A percentile compares a stretch with the other conserved stretches of the same genome.
Evolutionary conservation across 2,888 invertebrate genomes (phyloP).

Genomic region (Bursaphelenchus okinawaensis): DNA sequence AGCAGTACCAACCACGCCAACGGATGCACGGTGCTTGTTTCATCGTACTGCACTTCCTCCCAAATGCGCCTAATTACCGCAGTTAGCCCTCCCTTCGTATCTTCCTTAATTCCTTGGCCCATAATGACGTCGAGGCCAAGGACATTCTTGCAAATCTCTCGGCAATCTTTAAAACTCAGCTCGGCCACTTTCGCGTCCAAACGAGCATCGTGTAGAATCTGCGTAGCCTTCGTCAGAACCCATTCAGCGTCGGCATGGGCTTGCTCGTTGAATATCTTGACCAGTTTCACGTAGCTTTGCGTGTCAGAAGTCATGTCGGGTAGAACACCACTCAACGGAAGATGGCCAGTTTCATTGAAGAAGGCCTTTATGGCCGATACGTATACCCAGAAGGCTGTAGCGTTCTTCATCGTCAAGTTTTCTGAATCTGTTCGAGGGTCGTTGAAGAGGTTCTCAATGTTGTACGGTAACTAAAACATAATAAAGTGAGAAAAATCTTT

Average conservation of each 20-base stretch:
- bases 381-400: slow-evolving; percentile 45
- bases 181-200: not conserved
- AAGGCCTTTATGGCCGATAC: slow-evolving; percentile 40
- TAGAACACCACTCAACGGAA: slow-evolving; percentile 51
- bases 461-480: slow-evolving; percentile 65
- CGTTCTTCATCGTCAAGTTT: slow-evolving; percentile 64
- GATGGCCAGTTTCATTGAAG: slow-evolving; percentile 33
- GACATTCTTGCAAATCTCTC: slow-evolving; percentile 68
- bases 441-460: slow-evolving; percentile 72
- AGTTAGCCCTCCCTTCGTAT: slow-evolving; percentile 58
- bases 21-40: slow-evolving; percentile 17
- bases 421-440: slow-evolving; percentile 61
- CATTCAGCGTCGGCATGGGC: slow-evolving; percentile 38
- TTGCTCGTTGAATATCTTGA: slow-evolving; percentile 29
- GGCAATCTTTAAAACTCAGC: slow-evolving; percentile 21
- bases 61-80: slow-evolving; percentile 20
- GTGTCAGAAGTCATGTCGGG: slow-evolving; percentile 57
- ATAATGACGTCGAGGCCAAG: slow-evolving; percentile 73
- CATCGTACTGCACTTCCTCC: not conserved
- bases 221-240: slow-evolving; percentile 28
- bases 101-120: slow-evolving; percentile 71
- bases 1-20: slow-evolving; percentile 74
- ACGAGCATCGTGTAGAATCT: not conserved
- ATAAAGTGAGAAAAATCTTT: not conserved
- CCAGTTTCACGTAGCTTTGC: slow-evolving; percentile 29